phyloP scores from a whole-genome alignment of 2,113 vertebrate species.

The Sclerurus mexicanus region DNA sequence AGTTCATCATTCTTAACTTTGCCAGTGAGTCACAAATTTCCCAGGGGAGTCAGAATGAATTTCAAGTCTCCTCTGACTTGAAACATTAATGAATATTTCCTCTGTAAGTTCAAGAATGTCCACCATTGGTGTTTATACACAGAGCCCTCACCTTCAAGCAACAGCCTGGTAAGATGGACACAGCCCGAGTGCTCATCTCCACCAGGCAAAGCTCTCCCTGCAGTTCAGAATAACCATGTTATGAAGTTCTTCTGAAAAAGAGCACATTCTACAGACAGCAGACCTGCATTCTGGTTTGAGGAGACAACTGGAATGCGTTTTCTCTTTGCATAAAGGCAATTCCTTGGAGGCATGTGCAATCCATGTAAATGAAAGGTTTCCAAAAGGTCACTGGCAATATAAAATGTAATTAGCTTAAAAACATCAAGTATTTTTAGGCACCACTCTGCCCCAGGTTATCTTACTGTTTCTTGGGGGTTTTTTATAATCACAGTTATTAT shows the following conservation, averaged over 20 bases:
- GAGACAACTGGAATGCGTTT: not conserved
- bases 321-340: not conserved
- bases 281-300: not conserved
- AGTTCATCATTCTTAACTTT: not conserved
- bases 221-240: not conserved
- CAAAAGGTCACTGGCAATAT: conserved; percentile 31
- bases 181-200: not conserved
- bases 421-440: conserved; percentile 51
- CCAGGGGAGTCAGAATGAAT: not conserved
- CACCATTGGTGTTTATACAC: not conserved
- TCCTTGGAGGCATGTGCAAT: not conserved
- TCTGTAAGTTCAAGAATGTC: not conserved
- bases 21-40: not conserved
- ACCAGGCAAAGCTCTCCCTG: not conserved
- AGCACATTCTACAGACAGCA: not conserved
- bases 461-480: not conserved
- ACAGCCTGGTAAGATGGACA: not conserved
- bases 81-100: not conserved
- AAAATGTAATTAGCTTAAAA: conserved; percentile 50
- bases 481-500: conserved; percentile 19
- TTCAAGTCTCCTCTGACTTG: not conserved
- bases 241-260: not conserved
- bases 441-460: conserved; percentile 1
- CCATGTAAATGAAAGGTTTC: conserved; percentile 33
- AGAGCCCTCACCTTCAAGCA: not conserved